Evolutionary conservation across 2,113 vertebrate genomes (phyloP).

Genomic region (Hydropotes inermis): DNA sequence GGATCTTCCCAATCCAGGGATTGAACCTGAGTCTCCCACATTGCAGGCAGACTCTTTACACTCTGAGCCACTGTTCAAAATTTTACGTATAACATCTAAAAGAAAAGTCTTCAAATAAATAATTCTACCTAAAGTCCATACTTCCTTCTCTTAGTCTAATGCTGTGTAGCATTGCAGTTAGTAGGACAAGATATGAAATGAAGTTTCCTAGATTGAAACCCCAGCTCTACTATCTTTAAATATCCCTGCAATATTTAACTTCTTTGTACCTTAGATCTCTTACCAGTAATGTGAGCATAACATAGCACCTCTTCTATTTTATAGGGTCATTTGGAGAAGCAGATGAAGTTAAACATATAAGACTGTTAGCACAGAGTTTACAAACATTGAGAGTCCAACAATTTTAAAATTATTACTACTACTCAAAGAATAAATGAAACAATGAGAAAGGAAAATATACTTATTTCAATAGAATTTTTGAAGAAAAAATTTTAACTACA

Average conservation of each 20-base stretch:
- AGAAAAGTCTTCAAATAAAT: neutral
- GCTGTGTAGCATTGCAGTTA: neutral
- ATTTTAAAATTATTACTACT: neutral
- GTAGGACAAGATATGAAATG: neutral
- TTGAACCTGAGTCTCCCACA: neutral
- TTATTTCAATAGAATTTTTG: neutral
- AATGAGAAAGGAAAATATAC: neutral
- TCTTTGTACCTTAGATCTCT: neutral
- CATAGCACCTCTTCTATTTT: neutral
- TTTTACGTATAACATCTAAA: neutral
- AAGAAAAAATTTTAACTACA: neutral
- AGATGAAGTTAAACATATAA: neutral
- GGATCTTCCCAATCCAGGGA: neutral
- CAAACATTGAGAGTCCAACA: neutral
- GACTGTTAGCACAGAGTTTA: neutral
- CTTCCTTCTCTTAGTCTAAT: neutral
- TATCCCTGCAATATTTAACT: neutral
- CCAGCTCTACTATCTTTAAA: neutral
- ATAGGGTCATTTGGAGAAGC: neutral
- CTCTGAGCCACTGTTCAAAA: neutral
- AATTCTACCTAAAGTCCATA: neutral
- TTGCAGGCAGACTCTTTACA: neutral
- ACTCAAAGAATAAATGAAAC: neutral
- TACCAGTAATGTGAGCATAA: neutral
- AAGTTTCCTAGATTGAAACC: neutral